Conservation (phyloP, 2,888 invertebrate species). For the Gastracanthus pulcherrimus region DNA sequence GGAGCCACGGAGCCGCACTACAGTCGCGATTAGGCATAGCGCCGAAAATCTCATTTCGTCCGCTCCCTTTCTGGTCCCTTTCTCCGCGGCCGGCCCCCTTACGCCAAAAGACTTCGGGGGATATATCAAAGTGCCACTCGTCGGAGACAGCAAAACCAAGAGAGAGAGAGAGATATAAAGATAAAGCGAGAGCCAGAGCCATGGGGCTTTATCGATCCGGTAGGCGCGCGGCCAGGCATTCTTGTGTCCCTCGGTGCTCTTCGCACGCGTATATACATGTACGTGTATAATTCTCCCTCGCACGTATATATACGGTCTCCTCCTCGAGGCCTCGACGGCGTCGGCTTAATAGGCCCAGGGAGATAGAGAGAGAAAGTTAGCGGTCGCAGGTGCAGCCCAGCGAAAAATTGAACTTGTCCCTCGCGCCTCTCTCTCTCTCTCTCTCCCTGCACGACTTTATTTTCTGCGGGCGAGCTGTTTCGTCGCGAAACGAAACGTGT, state of each 20-base stretch:
- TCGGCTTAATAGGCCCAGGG: conserved; percentile 45
- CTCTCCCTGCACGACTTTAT: conserved; percentile 56
- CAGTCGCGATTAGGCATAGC: conserved; percentile 38
- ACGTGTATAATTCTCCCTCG: background rate
- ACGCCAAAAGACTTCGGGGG: conserved; percentile 12
- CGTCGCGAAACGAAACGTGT: conserved; percentile 55
- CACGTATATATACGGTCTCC: background rate
- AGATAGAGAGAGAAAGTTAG: conserved; percentile 47
- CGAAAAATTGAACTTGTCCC: conserved; percentile 68
- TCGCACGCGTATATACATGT: background rate
- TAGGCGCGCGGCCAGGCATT: conserved; percentile 52
- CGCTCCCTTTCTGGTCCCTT: background rate
- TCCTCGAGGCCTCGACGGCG: conserved; percentile 49
- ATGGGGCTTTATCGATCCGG: conserved; percentile 44
- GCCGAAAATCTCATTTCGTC: conserved; percentile 50
- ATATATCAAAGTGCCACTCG: conserved; percentile 54
- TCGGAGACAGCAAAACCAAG: background rate
- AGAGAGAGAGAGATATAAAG: conserved; percentile 7
- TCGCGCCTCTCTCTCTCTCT: background rate
- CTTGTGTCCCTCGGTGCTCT: conserved; percentile 43
- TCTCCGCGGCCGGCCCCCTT: background rate
- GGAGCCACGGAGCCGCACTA: too few relatives aligned
- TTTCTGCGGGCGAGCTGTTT: conserved; percentile 59
- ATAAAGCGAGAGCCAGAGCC: too few relatives aligned
- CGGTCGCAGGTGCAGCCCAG: conserved; percentile 70